Conservation (phyloP, 2,888 invertebrate species). For the Apantesis nais region DNA sequence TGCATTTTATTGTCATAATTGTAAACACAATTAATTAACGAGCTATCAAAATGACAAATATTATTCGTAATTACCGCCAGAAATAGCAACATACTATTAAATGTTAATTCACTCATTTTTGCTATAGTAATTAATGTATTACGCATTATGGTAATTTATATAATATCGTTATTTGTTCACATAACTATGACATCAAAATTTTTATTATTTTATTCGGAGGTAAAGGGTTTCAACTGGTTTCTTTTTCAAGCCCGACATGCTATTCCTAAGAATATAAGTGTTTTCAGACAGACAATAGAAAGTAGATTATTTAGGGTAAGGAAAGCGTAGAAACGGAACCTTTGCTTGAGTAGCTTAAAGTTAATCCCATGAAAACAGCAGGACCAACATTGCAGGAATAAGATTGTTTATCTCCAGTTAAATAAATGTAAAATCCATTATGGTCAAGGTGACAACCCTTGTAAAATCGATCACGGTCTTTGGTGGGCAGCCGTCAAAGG, state of each 20-base stretch:
- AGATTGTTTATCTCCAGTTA: not conserved
- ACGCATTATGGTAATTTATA: too few species aligned
- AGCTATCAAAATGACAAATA: not conserved
- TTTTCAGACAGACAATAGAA: not conserved
- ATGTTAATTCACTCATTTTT: not conserved
- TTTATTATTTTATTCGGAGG: not conserved
- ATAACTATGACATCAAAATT: too few species aligned
- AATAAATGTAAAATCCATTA: not conserved
- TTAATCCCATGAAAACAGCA: too few species aligned
- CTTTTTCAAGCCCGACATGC: not conserved
- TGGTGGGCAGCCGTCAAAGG: conserved; percentile 34
- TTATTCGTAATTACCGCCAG: not conserved
- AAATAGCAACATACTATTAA: not conserved
- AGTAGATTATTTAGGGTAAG: not conserved
- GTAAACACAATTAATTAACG: not conserved
- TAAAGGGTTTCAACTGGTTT: not conserved
- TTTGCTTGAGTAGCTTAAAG: too few species aligned
- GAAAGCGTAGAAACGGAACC: too few species aligned
- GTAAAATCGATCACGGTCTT: conserved; percentile 3
- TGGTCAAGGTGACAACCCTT: conserved; percentile 14
- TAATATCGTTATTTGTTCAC: too few species aligned
- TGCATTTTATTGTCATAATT: not conserved
- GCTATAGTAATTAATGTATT: too few species aligned
- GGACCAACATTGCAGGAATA: not conserved
- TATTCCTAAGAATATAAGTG: not conserved